Evolutionary conservation across 2,797 vertebrate species (phyloP).

Genomic region (Craterocephalus amniculus): DNA sequence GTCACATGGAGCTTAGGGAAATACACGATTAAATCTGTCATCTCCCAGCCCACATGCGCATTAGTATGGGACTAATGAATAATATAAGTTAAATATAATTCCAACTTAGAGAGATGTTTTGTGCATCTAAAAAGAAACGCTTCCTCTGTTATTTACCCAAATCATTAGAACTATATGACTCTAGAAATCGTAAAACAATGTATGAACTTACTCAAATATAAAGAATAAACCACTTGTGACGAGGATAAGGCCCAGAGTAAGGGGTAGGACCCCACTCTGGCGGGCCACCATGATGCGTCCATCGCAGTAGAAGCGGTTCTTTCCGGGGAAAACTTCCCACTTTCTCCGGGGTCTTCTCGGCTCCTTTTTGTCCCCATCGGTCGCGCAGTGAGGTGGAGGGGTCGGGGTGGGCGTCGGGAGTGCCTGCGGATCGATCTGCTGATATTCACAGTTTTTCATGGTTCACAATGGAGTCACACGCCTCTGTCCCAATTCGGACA

Average conservation of each 20-base stretch:
- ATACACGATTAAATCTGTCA: not conserved
- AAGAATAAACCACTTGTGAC: slow-evolving; percentile 91
- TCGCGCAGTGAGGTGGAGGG: slow-evolving; percentile 46
- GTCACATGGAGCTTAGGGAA: not conserved
- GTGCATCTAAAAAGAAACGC: not conserved
- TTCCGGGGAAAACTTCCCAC: slow-evolving; percentile 94
- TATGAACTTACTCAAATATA: slow-evolving; percentile 90
- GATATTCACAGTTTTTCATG: slow-evolving; percentile 93
- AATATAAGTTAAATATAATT: not conserved
- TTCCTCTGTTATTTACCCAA: not conserved
- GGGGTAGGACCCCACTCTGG: slow-evolving; percentile 90
- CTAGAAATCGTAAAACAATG: not conserved
- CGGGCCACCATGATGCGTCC: slow-evolving; percentile 90
- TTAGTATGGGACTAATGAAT: not conserved
- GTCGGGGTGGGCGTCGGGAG: slow-evolving; percentile 61
- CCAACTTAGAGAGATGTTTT: not conserved
- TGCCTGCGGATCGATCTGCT: slow-evolving; percentile 88
- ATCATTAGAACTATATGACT: not conserved
- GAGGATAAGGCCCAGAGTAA: slow-evolving; percentile 92
- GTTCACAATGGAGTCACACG: slow-evolving; percentile 27
- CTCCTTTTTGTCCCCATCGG: slow-evolving; percentile 38
- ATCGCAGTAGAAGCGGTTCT: slow-evolving; percentile 93
- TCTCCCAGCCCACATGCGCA: not conserved
- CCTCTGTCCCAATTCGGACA: slow-evolving; percentile 43
- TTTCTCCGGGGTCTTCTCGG: slow-evolving; percentile 78